Base-by-base conservation (phyloP, 2,797 vertebrate species). In the Cossypha caffra region DNA sequence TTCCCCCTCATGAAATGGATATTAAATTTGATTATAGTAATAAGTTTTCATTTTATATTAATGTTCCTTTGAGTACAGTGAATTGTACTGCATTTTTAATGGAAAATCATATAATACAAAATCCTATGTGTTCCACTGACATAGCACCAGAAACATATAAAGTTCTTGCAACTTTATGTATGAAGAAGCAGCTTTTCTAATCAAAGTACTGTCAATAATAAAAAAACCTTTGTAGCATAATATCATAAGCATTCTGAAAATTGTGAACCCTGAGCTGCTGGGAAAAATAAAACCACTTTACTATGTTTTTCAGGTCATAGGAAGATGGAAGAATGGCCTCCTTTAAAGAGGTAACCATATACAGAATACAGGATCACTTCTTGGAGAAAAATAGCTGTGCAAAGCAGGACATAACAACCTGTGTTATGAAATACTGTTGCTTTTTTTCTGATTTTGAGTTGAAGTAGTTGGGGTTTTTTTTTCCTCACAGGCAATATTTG, bases 381-480 rank as follows among this genome's bases (percentile, higher is more conserved):
- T 42, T 67, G 33, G 6, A 86, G 19, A 74, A 73, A 50, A 86
- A 13, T 15, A 75, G 37, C 31, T 24, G 25, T 4, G 5, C 9
- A 61, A 84, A 87, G 19, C 9, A 84, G n/a, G 42, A 35, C 10
- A 16, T 37, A 31, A 35, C 3, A 29, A 62, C 52, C 63, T 45
- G 5, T 66, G 9, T 57, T 38, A n/a, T 23, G 29, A 38, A 75
- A 45, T 54, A 43, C 6, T 42, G 21, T 17, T 35, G 6, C 0
- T 47, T 66, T 57, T 75, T 85, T 86, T 35, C 9, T 62, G 16
- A 13, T 67, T 67, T 23, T 55, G 33, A 21, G 5, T n/a, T 68
- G 14, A 25, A 68, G 21, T 43, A 9, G 4, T 37, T 33, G 31
- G 17, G 2, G 0, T 0, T 0, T 40, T 57, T 57, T 48, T 19